phyloP scores from a whole-genome alignment of 1,140 invertebrate genomes.

The Calliphora vicina region DNA sequence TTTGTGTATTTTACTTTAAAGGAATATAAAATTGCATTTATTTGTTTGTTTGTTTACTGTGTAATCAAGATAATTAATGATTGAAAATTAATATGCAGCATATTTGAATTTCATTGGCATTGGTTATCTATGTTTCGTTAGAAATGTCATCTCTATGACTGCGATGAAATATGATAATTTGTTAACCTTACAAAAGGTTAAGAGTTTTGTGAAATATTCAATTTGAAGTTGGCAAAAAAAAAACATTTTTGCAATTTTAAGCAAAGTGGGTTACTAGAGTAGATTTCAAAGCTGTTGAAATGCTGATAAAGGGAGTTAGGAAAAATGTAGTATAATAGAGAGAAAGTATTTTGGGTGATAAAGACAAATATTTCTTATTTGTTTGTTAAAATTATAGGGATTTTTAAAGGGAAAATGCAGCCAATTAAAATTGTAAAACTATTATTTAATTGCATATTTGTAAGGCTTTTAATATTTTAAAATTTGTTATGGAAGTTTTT shows the following conservation, averaged over 20 bases:
- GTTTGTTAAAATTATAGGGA: too few species aligned
- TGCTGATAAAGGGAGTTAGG: too few species aligned
- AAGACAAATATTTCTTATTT: too few species aligned
- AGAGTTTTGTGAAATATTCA: background rate
- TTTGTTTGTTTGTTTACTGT: background rate
- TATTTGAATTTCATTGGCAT: slow-evolving; percentile 6
- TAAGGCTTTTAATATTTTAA: too few species aligned
- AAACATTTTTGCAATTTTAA: background rate
- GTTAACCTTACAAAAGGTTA: slow-evolving; percentile 9
- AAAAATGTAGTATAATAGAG: too few species aligned
- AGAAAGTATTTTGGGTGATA: too few species aligned
- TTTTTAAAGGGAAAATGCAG: too few species aligned
- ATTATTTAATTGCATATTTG: too few species aligned
- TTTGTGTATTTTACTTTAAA: background rate
- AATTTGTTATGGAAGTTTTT: too few species aligned
- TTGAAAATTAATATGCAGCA: slow-evolving; percentile 6
- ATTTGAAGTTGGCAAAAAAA: background rate
- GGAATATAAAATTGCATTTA: background rate
- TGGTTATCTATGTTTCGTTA: background rate
- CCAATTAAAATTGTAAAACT: too few species aligned
- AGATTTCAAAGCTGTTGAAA: background rate
- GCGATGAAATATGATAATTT: background rate
- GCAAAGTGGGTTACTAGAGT: background rate
- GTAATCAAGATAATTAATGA: slow-evolving; percentile 14
- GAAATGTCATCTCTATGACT: background rate